Evolutionary conservation across 2,797 vertebrate species (phyloP), one percentile per base, ranked within the genome.

Genomic region (Muscicapa comitata): DNA sequence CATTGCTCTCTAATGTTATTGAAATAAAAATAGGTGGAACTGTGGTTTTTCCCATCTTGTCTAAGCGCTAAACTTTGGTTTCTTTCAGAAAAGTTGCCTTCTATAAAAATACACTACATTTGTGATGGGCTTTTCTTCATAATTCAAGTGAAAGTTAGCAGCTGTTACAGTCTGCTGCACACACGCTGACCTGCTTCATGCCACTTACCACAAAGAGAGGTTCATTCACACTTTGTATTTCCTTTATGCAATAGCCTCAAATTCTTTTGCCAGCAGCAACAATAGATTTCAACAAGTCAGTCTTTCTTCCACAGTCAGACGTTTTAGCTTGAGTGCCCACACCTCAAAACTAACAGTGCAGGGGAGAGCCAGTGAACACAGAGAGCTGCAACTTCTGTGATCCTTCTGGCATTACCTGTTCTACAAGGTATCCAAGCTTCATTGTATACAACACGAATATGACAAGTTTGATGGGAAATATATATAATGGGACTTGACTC

Each of bases 11-110:
- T 91, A 93, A 90, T 68, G 37, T 50, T 94, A 76, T 71, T 90
- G 90, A 90, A 94, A 90, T 82, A 93, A 90, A 95, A 96, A 86
- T 51, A 92, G 85, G 72, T 42, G 59, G 43, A 92, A 86, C 40
- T 84, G 70, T 73, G 73, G 81, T 94, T 91, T 94, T 92, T 75
- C 73, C 82, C 40, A 91, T 72, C 67, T 61, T 35, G 26, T 57
- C 33, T 76, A 70, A 53, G 63, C 31, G 87, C 43, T 63, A 87
- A 93, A 94, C 71, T 90, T 88, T 23, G 51, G n/a, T 31, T 93
- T 92, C 57, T 73, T 87, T 63, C 42, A 86, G 90, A 82, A 90
- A 62, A 88, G 54, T 54, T 33, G 38, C 38, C 48, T 76, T 90
- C 73, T 42, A 11, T 75, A 82, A 95, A 90, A 82, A 94, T 10